These are phyloP conservation scores for Anagyrus pseudococci DNA, from an alignment of 2,888 invertebrate genomes.

Conservation along the genomic window DNA sequence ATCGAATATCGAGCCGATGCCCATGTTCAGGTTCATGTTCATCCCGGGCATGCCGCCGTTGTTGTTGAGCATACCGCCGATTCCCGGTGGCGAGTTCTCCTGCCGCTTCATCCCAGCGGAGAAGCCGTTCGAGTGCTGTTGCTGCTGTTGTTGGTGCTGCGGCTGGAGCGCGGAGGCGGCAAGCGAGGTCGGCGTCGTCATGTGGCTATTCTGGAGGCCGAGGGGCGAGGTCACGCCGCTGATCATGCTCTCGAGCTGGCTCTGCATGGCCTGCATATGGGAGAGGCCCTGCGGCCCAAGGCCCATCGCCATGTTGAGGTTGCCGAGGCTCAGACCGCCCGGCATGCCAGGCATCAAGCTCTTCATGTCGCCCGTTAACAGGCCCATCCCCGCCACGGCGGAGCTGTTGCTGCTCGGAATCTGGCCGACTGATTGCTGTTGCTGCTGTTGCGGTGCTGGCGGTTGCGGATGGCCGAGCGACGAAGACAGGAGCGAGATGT, in stretches of 20 bases:
- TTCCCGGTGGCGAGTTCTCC: slow-evolving; percentile 59
- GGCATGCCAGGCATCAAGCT: slow-evolving; percentile 52
- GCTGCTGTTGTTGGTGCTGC: slow-evolving; percentile 20
- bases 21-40: slow-evolving; percentile 63
- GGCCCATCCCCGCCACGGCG: slow-evolving; percentile 51
- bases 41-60: slow-evolving; percentile 60
- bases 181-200: slow-evolving; percentile 45
- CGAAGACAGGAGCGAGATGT: slow-evolving; percentile 46
- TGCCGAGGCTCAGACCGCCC: slow-evolving; percentile 52
- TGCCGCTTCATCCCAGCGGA: slow-evolving; percentile 58
- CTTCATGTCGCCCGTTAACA: slow-evolving; percentile 53
- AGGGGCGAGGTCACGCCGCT: slow-evolving; percentile 50
- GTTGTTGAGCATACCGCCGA: slow-evolving; percentile 59
- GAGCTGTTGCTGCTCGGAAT: slow-evolving; percentile 37
- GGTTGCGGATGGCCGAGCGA: slow-evolving; percentile 34
- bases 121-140: slow-evolving; percentile 60
- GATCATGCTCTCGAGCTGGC: slow-evolving; percentile 55
- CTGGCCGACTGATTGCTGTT: slow-evolving; percentile 33
- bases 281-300: slow-evolving; percentile 49
- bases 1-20: slow-evolving; percentile 73
- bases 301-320: slow-evolving; percentile 53
- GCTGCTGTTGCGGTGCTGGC: slow-evolving; percentile 41
- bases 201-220: slow-evolving; percentile 52
- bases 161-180: slow-evolving; percentile 39
- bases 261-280: slow-evolving; percentile 53